A percentile compares a stretch with the other conserved stretches of the same genome.
Conservation (phyloP, 2,113 vertebrate species). For the Polypterus bichir region DNA sequence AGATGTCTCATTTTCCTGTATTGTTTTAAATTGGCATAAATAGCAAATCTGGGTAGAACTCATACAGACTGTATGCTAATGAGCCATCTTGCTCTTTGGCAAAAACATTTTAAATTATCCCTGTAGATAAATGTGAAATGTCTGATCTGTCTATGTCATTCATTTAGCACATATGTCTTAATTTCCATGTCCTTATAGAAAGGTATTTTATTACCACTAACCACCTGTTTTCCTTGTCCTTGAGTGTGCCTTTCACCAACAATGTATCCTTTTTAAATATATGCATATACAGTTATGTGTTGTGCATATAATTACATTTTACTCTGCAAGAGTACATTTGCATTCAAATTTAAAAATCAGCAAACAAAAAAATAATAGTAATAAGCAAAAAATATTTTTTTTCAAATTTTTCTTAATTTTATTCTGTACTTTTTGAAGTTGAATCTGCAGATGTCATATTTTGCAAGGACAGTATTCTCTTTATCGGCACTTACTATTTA, state of each 20-base stretch:
- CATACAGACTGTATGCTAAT: slow-evolving; percentile 12
- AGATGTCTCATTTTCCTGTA: background rate
- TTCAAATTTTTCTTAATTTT: no score
- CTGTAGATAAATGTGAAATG: slow-evolving; percentile 20
- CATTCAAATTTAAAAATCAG: no score
- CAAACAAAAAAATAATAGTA: no score
- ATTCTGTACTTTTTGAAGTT: no score
- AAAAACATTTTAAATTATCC: slow-evolving; percentile 8
- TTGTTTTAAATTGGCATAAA: background rate
- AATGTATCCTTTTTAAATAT: background rate
- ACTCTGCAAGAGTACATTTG: no score
- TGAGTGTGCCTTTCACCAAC: slow-evolving; percentile 12
- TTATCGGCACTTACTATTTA: no score
- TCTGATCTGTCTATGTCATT: slow-evolving; percentile 16
- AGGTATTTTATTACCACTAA: slow-evolving; percentile 17
- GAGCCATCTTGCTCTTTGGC: slow-evolving; percentile 8
- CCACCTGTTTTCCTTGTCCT: slow-evolving; percentile 32
- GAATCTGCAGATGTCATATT: no score
- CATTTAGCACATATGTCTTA: slow-evolving; percentile 20
- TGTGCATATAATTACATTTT: no score
- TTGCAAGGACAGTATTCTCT: no score
- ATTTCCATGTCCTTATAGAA: slow-evolving; percentile 21
- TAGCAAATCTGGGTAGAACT: slow-evolving; percentile 4
- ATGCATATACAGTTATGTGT: no score
- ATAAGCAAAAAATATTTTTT: no score